Evolutionary conservation across 2,113 vertebrate genomes (phyloP).

Genomic region (Rhinolophus ferrumequinum): DNA sequence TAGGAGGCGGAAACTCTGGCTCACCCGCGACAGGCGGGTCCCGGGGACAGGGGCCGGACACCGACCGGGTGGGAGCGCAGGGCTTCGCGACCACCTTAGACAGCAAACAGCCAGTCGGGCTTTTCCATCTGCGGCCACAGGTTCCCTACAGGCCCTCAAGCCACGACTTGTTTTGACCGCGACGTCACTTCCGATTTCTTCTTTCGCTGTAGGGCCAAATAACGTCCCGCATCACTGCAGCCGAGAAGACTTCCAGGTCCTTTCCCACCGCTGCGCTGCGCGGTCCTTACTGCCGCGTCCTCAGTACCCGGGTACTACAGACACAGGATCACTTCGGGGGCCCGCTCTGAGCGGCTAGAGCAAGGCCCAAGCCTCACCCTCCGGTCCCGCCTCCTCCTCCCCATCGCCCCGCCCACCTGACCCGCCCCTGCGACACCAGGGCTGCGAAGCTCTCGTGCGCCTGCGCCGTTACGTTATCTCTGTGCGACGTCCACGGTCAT

Average conservation of each 20-base stretch:
- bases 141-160: neutral
- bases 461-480: conserved; percentile 6
- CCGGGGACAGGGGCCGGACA: neutral
- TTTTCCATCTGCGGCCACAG: neutral
- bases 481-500: neutral
- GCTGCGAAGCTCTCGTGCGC: rapidly evolving
- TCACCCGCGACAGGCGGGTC: neutral
- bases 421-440: neutral
- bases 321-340: rapidly evolving
- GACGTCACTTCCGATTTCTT: conserved; percentile 77
- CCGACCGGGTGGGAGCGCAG: neutral
- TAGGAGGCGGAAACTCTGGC: neutral
- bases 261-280: neutral
- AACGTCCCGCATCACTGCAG: neutral
- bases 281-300: neutral
- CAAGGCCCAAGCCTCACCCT: rapidly evolving
- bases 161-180: neutral
- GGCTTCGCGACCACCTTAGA: neutral
- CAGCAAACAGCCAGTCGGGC: neutral
- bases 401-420: neutral
- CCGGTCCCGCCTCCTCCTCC: neutral
- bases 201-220: neutral
- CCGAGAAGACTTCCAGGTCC: neutral
- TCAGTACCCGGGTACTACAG: rapidly evolving
- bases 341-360: rapidly evolving